Evolutionary conservation across 2,797 vertebrate genomes (phyloP).

Genomic region (Erpetoichthys calabaricus): DNA sequence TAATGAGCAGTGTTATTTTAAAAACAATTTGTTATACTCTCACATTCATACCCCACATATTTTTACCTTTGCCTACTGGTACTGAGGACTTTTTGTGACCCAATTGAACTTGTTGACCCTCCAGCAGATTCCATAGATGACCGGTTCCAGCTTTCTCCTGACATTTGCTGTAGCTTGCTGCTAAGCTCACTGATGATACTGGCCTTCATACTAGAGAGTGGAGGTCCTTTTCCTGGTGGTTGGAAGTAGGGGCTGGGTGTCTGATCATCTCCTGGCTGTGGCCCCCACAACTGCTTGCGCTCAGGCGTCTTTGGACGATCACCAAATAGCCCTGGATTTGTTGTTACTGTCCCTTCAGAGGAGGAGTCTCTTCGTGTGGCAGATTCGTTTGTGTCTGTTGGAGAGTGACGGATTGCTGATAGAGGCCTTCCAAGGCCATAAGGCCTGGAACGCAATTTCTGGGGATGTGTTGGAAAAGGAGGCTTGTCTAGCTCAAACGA

Average conservation of each 20-base stretch:
- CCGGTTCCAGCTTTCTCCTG: constrained; percentile 32
- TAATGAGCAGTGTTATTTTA: too few species aligned
- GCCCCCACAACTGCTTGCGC: constrained; percentile 3
- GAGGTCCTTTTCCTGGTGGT: constrained; percentile 31
- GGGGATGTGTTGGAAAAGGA: constrained; percentile 48
- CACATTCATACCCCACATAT: constrained; percentile 10
- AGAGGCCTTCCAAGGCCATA: too few species aligned
- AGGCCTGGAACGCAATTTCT: constrained; percentile 31
- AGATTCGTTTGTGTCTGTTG: constrained; percentile 32
- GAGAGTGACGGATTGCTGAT: constrained; percentile 29
- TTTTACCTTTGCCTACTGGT: constrained; percentile 69
- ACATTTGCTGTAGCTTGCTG: constrained; percentile 77
- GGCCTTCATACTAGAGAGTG: constrained; percentile 69
- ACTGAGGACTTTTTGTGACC: constrained; percentile 39
- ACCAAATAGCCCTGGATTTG: too few species aligned
- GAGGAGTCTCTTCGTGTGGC: constrained; percentile 48
- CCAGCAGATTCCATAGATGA: constrained; percentile 16
- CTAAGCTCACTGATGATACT: constrained; percentile 82
- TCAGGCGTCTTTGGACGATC: constrained; percentile 6
- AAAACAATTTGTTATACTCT: too few species aligned
- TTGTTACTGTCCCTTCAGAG: too few species aligned
- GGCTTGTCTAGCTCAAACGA: constrained; percentile 67
- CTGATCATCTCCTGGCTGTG: constrained; percentile 34
- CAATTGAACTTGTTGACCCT: constrained; percentile 24
- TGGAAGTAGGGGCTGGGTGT: too few species aligned